phyloP scores from a whole-genome alignment of 2,113 vertebrate genomes.

The Diphyllodes magnificus region DNA sequence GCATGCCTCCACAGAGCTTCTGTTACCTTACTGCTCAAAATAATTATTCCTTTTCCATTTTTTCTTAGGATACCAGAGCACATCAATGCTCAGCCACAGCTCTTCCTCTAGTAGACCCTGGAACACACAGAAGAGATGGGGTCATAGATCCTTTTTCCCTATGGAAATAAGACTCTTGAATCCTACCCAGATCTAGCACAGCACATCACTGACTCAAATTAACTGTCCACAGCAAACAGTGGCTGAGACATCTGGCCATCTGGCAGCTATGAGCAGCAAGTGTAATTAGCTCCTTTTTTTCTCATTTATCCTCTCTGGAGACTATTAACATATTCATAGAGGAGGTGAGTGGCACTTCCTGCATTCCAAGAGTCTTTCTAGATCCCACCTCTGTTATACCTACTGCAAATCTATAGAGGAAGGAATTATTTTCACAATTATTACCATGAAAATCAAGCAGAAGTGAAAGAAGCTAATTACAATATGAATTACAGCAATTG shows the following conservation, averaged over 20 bases:
- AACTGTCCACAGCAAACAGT: background rate
- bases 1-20: background rate
- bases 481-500: background rate
- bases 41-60: background rate
- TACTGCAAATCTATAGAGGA: background rate
- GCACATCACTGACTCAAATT: background rate
- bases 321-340: background rate
- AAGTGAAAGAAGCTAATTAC: background rate
- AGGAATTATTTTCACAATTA: background rate
- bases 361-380: background rate
- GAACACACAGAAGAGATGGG: background rate
- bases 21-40: background rate
- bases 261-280: background rate
- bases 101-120: background rate
- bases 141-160: background rate
- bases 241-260: background rate
- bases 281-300: background rate
- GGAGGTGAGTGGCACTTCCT: rapidly evolving
- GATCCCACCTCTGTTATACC: background rate
- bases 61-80: background rate
- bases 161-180: background rate
- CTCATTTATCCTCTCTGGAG: background rate
- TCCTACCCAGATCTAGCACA: background rate
- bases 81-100: background rate
- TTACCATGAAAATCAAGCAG: background rate